Conservation (phyloP, 2,113 vertebrate genomes). For the Bettongia penicillata region DNA sequence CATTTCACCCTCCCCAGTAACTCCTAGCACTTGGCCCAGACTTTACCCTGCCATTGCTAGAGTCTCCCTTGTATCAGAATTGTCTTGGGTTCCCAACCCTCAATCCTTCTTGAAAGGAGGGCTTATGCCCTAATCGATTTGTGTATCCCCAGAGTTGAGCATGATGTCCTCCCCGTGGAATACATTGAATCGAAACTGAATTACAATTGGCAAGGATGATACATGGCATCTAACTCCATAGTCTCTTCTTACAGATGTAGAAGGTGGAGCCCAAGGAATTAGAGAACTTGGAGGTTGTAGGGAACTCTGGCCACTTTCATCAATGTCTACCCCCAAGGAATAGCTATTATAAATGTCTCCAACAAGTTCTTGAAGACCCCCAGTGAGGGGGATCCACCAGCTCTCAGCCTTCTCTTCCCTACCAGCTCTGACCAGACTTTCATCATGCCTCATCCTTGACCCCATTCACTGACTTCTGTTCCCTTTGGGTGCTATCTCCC, state of each 20-base stretch:
- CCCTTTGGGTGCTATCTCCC: not conserved
- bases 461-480: not conserved
- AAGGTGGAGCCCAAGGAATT: not conserved
- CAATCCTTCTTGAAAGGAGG: not conserved
- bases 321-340: not conserved
- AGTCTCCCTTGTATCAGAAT: not conserved
- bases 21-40: not conserved
- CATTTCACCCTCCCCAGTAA: not conserved
- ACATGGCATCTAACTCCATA: not conserved
- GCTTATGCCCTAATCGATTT: not conserved
- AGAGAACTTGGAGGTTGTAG: not conserved
- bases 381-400: no score
- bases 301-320: not conserved
- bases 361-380: not conserved
- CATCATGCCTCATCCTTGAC: not conserved
- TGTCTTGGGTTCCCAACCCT: not conserved
- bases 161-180: not conserved
- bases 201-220: not conserved
- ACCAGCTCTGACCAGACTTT: not conserved
- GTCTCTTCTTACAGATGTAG: not conserved
- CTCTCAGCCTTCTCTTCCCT: not conserved
- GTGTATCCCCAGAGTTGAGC: not conserved
- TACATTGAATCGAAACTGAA: not conserved
- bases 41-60: not conserved
- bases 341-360: not conserved